Percentiles rank a stretch among this genome's conserved stretches.
phyloP scores from a whole-genome alignment of 2,113 vertebrate genomes.

The Pipra filicauda region DNA sequence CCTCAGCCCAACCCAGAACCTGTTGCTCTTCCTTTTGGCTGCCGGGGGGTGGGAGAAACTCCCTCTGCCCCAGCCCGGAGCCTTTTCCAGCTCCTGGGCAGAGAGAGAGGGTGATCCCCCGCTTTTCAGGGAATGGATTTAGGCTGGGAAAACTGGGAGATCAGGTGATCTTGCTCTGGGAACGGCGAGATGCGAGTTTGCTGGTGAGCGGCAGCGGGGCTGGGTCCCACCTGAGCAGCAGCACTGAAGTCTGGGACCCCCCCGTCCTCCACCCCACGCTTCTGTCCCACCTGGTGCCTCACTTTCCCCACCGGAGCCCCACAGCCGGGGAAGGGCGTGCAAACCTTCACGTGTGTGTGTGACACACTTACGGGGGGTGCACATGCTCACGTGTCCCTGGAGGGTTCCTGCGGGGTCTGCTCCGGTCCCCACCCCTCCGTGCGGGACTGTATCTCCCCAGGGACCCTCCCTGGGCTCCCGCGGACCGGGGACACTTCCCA shows the following conservation, averaged over 20 bases:
- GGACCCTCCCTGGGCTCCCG: neutral
- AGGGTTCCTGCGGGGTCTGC: neutral
- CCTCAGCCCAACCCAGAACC: neutral
- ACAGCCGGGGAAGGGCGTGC: neutral
- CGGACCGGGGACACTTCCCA: neutral
- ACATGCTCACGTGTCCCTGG: neutral
- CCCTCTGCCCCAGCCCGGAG: neutral
- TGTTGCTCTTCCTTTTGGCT: conserved; percentile 23
- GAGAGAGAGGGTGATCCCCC: neutral
- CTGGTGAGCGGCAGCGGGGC: neutral
- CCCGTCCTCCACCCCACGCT: fast-evolving
- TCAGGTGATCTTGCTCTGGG: fast-evolving
- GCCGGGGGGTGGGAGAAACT: neutral
- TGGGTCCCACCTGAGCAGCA: neutral
- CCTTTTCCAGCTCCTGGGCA: neutral
- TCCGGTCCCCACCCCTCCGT: neutral
- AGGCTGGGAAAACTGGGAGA: neutral
- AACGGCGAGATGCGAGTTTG: fast-evolving
- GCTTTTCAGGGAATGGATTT: neutral
- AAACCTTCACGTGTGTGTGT: neutral
- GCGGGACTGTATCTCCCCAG: fast-evolving
- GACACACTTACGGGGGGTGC: fast-evolving
- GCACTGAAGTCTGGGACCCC: neutral
- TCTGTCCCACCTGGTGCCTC: neutral
- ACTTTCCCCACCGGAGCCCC: neutral